Base-by-base conservation (phyloP, 2,113 vertebrate genomes). In the Triplophysa siluroides region DNA sequence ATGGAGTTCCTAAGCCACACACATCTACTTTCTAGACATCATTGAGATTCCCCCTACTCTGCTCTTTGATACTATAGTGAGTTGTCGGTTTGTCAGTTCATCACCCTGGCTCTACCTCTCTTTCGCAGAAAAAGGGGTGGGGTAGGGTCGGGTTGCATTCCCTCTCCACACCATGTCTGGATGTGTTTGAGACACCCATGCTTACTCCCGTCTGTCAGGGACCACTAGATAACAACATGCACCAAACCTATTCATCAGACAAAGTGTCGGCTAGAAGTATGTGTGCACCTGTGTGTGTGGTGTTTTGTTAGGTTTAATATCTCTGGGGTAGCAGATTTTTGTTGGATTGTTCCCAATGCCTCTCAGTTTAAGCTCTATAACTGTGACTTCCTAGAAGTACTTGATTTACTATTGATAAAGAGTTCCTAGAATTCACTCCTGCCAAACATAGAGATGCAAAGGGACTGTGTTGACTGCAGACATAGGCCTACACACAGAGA, bases 111-210 rank as follows among this genome's bases (percentile, higher is more conserved):
- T 81, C 43, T 62, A 21, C 43, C 68, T 78, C 52, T 67, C 24
- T 76, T 80, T 83, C 75, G 13, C 69, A 62, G 79, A 79, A 71
- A 76, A 18, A n/a, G 14, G n/a, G 78, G 79, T 66, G 79, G 76
- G 38, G 19, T 61, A 68, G 76, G 66, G 66, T 84, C 83, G n/a
- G 54, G 64, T 81, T 84, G 56, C 83, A 70, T 69, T 29, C 38
- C 62, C 14, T 75, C 56, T 76, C 47, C 74, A 65, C 47, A n/a
- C 45, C 45, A 58, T 29, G 72, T 78, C 79, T 78, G 68, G 4
- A 45, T 64, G 63, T 4, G 33, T 74, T 64, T 80, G 14, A 75
- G 70, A 83, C 58, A 63, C 43, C 61, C 41, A 26, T 47, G 62
- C 69, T 66, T 24, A 8, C 62, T 8, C 45, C 50, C 47, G 58